phyloP scores from a whole-genome alignment of 2,113 vertebrate genomes.

The Microtus oregoni region DNA sequence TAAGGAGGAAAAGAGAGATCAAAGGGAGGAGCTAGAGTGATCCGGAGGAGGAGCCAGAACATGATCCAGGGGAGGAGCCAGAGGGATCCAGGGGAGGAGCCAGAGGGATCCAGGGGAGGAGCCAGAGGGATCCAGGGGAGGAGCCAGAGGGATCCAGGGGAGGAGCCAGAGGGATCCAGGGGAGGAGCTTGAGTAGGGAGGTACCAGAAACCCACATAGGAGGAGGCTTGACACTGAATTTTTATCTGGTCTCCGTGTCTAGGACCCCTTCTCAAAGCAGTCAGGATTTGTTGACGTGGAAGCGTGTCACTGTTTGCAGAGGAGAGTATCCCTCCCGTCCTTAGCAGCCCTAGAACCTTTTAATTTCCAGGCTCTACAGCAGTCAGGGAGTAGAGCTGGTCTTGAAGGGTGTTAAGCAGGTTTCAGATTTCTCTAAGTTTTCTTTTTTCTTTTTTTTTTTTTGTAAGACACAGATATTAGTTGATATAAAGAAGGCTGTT shows the following conservation, averaged over 20 bases:
- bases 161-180: background rate
- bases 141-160: background rate
- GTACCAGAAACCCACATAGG: background rate
- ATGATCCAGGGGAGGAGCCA: background rate
- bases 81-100: background rate
- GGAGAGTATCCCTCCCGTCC: background rate
- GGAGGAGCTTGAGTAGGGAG: background rate
- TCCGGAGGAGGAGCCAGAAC: background rate
- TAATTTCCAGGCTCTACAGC: background rate
- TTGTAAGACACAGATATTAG: background rate
- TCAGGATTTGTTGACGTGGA: background rate
- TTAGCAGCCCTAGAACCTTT: background rate
- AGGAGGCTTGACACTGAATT: background rate
- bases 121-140: background rate
- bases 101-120: too few species aligned
- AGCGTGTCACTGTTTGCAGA: background rate
- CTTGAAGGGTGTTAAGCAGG: background rate
- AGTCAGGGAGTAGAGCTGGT: background rate
- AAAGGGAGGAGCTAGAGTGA: background rate
- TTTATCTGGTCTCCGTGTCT: background rate
- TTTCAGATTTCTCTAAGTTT: background rate
- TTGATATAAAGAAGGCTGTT: background rate
- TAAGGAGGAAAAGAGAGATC: background rate
- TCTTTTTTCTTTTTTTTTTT: background rate
- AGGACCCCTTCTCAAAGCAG: background rate